Base-by-base conservation (phyloP, 2,113 vertebrate genomes). In the Promerops cafer region DNA sequence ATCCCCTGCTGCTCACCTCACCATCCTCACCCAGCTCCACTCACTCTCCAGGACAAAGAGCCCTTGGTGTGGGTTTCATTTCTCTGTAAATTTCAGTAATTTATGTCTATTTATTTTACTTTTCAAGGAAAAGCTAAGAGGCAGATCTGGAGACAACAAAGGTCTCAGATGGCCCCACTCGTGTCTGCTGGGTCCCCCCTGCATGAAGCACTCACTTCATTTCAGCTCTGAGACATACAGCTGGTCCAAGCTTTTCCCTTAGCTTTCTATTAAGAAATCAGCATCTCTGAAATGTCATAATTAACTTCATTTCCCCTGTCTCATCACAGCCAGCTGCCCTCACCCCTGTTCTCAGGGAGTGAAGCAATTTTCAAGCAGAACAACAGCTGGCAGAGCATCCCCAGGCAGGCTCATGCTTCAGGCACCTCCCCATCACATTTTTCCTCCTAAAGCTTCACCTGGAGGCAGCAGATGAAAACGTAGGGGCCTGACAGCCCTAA, bases 231-330 rank as follows among this genome's bases (percentile, higher is more conserved):
- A 70, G 49, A 84, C 33, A 65, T 35, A 3, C 52, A 70, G 50
- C 77, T 94, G 45, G 39, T 20, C 2, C 1, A 89, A 40, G 10
- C 27, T 70, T 50, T 88, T 66, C 85, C 66, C 40, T 85, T 40
- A 47, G 79, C 35, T 85, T 91, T 65, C 84, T 89, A 17, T 68
- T 83, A 92, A 91, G 53, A 56, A 87, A 76, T 64, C 88, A 65
- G 54, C 54, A 59, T 61, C 61, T 79, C 77, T 87, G 54, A 57
- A 80, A 71, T 45, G 33, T 47, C 83, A 64, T 44, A 24, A 92
- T 96, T 92, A 88, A 88, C 70, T 94, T 85, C 52, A 64, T 95
- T 91, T 84, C 72, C 74, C 66, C n/a, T 6, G 16, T 40, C 81
- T 92, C 87, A 63, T 56, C 33, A n/a, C 59, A 47, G 59, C 52